These are phyloP conservation scores for Bradynema listronoti DNA, from an alignment of 1,140 invertebrate genomes.

Conservation along the genomic window DNA sequence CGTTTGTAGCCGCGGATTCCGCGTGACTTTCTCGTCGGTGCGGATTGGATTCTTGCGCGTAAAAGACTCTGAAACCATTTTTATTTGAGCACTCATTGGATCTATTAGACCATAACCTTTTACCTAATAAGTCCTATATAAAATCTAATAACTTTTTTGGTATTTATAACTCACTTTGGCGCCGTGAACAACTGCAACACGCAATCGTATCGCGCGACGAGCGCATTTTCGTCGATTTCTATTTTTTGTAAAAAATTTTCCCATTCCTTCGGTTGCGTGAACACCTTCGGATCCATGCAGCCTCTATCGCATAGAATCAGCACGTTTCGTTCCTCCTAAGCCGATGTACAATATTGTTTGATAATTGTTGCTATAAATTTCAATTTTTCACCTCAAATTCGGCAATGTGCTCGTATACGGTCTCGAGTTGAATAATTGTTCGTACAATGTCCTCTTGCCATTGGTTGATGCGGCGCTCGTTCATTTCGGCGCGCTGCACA, in stretches of 20 bases:
- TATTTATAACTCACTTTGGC: constrained; percentile 20
- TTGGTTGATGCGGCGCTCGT: constrained; percentile 29
- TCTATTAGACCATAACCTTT: too few species aligned
- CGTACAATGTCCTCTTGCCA: constrained; percentile 35
- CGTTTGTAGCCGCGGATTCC: constrained; percentile 29
- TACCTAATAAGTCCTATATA: too few species aligned
- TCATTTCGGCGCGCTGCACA: constrained; percentile 18
- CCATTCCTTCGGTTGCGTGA: constrained; percentile 19
- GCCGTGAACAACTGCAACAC: constrained; percentile 34
- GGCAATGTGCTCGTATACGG: constrained; percentile 39
- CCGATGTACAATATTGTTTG: neutral
- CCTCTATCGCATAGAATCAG: constrained; percentile 36
- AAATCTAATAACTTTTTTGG: too few species aligned
- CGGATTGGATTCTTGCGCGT: constrained; percentile 21
- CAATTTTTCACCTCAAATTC: constrained; percentile 15
- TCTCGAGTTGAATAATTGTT: constrained; percentile 34
- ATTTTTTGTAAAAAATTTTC: constrained; percentile 21
- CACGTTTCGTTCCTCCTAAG: constrained; percentile 26
- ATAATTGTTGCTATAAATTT: neutral
- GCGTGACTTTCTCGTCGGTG: constrained; percentile 30
- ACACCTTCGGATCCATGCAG: constrained; percentile 35
- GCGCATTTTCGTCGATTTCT: constrained; percentile 21
- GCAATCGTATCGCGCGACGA: constrained; percentile 23
- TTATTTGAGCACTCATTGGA: constrained; percentile 10
- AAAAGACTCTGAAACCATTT: constrained; percentile 29